Base-by-base conservation (phyloP, 2,888 invertebrate genomes). In the Creontiades dilutus region DNA sequence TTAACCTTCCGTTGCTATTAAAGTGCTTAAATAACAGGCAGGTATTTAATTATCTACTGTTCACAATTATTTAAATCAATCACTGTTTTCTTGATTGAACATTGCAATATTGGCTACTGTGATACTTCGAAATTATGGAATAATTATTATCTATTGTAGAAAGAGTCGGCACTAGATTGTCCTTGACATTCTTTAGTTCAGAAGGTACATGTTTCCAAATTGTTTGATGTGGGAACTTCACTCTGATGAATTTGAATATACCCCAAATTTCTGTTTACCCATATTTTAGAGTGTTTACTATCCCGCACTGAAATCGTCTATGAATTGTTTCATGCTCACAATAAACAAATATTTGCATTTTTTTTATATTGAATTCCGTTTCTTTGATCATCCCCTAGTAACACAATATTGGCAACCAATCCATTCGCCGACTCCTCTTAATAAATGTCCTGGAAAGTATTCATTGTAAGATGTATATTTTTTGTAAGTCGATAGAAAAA, bases 101-200 rank as follows among this genome's bases (percentile, higher is more conserved):
- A 16, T 57, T 57, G 57, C 57, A 57, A 57, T 57, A 57, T 16
- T 16, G 57, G 57, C n/a, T 57, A n/a, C 57, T 57, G 57, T 57
- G 57, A 57, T 57, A 57, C 13, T n/a, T 57, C 57, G 5, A 57
- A 57, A 57, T 2, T 52, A 52, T 52, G 1, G 2, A 52, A 13
- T 7, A 52, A 5, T 37, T 37, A 52, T 14, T 16, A n/a, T n/a
- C n/a, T n/a, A n/a, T n/a, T n/a, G n/a, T n/a, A n/a, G n/a, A n/a
- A n/a, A n/a, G n/a, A n/a, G n/a, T n/a, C n/a, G n/a, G n/a, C n/a
- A n/a, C n/a, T n/a, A n/a, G 52, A 52, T 12, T 52, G 13, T 2
- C 1, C 52, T 14, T 52, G 4, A 5, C 16, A 14, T 52, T 52
- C 16, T 52, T 52, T 12, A 52, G 16, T 12, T 11, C 16, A 52